Base-by-base conservation (phyloP, 2,888 invertebrate species). In the Deilephila porcellus region DNA sequence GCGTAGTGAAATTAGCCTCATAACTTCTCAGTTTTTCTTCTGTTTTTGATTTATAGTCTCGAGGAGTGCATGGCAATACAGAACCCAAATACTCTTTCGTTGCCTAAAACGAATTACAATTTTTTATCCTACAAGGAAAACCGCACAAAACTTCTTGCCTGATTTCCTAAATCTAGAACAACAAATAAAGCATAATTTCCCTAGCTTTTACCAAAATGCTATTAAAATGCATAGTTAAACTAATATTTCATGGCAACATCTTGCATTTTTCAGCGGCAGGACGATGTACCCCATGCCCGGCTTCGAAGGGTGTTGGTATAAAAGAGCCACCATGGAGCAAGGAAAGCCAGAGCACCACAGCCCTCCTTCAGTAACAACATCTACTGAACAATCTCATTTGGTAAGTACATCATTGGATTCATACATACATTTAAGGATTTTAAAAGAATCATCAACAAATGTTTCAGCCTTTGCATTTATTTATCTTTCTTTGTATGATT, bases 271-370 rank as follows among this genome's bases (percentile, higher is more conserved):
- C 52, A 52, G 17, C 1, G 25, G 25, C 52, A 52, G 67, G 52
- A 7, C 17, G 25, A 25, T 45, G 17, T 7, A 67, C 14, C 52
- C 52, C 17, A 25, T 67, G 45, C 52, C 67, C 7, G 4, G 5
- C 56, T 14, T 52, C 71, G 76, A 74, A 77, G 76, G 74, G 77
- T 52, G 17, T 79, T 72, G 72, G 83, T 93, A 93, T 93, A 93
- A 90, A 93, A 93, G 86, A 76, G 75, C 80, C 76, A 77, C 77
- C 81, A 75, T 79, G 76, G 75, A 73, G 78, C 73, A 77, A 76
- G 79, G 78, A 75, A 82, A 79, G 81, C 62, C 90, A 93, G 91
- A 93, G 92, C 91, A 90, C 89, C 88, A 81, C 86, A 84, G 77
- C 80, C 83, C 81, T 85, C 81, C 85, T 81, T 67, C 77, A 78